Conservation (phyloP, 1,140 invertebrate species). For the Xylocopa sonorina region DNA sequence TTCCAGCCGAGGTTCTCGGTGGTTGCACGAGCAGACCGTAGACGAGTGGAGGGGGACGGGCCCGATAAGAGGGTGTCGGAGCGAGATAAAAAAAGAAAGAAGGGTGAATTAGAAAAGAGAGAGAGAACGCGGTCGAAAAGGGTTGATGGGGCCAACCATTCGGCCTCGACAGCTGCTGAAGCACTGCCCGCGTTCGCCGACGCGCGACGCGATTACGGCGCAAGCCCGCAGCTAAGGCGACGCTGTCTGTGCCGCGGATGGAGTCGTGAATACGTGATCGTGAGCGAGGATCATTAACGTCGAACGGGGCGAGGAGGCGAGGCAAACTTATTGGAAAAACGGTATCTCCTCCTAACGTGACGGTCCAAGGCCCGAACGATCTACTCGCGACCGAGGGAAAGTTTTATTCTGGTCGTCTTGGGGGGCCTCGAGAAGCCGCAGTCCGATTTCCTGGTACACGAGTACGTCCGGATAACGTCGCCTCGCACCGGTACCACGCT, state of each 20-base stretch:
- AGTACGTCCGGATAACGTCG: no score
- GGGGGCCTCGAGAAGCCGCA: no score
- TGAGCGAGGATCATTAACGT: background rate
- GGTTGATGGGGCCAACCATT: slow-evolving; percentile 69
- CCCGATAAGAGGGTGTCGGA: slow-evolving; percentile 13
- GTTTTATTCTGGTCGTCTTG: no score
- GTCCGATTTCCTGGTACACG: no score
- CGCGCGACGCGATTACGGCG: slow-evolving; percentile 62
- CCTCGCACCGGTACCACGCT: background rate
- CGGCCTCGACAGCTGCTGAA: slow-evolving; percentile 73
- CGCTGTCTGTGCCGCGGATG: slow-evolving; percentile 24
- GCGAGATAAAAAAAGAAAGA: slow-evolving; percentile 7
- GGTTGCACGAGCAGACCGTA: no score
- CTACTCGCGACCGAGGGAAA: background rate
- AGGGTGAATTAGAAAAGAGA: background rate
- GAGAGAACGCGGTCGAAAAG: slow-evolving; percentile 10
- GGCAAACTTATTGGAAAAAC: slow-evolving; percentile 27
- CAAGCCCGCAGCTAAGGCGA: slow-evolving; percentile 55
- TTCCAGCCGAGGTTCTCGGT: no score
- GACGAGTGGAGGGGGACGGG: no score
- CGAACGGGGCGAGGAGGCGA: slow-evolving; percentile 14
- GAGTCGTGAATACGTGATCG: slow-evolving; percentile 38
- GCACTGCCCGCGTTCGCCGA: slow-evolving; percentile 71
- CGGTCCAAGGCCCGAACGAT: slow-evolving; percentile 32
- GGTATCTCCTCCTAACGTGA: background rate